phyloP scores from a whole-genome alignment of 2,113 vertebrate species.

The Eleginops maclovinus region DNA sequence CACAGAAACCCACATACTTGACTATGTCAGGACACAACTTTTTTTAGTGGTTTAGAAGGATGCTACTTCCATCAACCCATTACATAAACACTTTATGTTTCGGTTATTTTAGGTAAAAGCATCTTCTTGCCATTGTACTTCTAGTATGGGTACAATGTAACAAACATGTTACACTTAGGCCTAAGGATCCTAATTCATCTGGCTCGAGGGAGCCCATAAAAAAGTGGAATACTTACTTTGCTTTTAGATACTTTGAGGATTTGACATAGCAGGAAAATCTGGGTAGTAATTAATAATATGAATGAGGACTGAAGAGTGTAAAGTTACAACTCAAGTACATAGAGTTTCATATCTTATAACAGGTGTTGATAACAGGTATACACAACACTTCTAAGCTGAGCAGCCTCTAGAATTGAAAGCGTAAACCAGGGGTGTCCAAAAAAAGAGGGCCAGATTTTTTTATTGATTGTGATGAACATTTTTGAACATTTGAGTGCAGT shows the following conservation, averaged over 20 bases:
- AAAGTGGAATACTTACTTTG: no score
- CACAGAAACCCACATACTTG: neutral
- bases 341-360: neutral
- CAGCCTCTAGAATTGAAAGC: neutral
- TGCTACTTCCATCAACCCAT: neutral
- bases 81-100: neutral
- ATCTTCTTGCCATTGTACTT: neutral
- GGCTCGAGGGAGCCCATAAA: neutral
- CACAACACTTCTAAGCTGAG: neutral
- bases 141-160: neutral
- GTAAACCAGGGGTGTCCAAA: neutral
- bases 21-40: neutral
- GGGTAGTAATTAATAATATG: no score
- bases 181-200: neutral
- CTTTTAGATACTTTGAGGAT: no score
- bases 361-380: neutral
- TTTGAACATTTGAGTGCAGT: no score
- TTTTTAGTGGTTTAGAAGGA: neutral
- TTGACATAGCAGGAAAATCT: no score
- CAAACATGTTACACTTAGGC: neutral
- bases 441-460: no score
- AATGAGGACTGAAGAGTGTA: neutral
- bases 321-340: neutral
- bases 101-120: neutral
- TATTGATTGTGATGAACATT: no score